These are phyloP conservation scores for Phallusia fumigata DNA, from an alignment of 23 tunicate species.

Conservation along the genomic window DNA sequence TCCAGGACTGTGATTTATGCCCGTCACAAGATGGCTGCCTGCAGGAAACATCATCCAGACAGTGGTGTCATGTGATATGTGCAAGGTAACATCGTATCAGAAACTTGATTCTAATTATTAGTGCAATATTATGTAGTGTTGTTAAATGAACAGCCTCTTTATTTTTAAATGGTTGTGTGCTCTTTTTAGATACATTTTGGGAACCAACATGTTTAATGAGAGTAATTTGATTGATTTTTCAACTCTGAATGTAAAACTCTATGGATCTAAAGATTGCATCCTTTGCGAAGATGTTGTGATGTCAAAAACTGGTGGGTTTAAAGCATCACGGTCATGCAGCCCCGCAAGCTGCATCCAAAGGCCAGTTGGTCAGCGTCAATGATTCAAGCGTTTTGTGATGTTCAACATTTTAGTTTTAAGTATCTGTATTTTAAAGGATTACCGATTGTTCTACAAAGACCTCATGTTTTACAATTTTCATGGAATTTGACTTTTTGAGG, in stretches of 20 bases:
- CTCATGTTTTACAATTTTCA: too few relatives aligned
- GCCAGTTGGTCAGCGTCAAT: too few relatives aligned
- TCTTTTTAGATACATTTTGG: constrained; percentile 55
- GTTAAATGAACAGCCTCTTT: neutral
- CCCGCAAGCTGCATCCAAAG: too few relatives aligned
- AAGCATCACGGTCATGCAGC: too few relatives aligned
- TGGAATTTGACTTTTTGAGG: too few relatives aligned
- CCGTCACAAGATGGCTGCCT: constrained; percentile 58
- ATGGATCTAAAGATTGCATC: constrained; percentile 68
- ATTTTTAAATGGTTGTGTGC: too few relatives aligned
- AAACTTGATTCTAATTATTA: too few relatives aligned
- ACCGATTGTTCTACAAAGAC: too few relatives aligned
- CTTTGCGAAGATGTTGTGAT: constrained; percentile 73
- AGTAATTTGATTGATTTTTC: constrained; percentile 25
- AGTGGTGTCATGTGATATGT: constrained; percentile 88
- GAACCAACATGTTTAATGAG: constrained; percentile 16
- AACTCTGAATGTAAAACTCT: constrained; percentile 42
- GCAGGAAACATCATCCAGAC: constrained; percentile 69
- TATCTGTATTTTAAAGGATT: too few relatives aligned
- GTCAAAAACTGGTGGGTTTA: constrained; percentile 65
- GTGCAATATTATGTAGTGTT: neutral
- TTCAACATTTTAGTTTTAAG: too few relatives aligned
- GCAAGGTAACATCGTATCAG: constrained; percentile 44
- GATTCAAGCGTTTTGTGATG: too few relatives aligned
- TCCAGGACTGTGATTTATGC: constrained; percentile 68